Conservation (phyloP, 2,888 invertebrate species). For the Taenaris catops region DNA sequence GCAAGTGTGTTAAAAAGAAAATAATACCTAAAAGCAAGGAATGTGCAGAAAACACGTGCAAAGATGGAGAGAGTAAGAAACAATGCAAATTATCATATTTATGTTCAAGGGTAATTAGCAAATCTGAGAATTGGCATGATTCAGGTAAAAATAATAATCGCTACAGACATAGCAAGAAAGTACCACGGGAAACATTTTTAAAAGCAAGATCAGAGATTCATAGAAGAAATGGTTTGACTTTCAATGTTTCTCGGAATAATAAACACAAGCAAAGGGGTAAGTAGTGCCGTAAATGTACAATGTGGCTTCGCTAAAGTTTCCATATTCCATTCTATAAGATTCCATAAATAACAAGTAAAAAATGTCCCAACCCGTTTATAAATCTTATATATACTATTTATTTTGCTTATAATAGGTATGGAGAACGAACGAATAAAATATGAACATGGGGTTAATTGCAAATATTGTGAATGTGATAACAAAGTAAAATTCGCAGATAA, state of each 20-base stretch:
- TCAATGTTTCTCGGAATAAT: slow-evolving; percentile 1
- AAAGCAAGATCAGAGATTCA: slow-evolving; percentile 4
- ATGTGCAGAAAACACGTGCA: slow-evolving; percentile 23
- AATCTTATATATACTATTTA: too few relatives aligned
- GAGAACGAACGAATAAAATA: too few relatives aligned
- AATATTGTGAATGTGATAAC: too few relatives aligned
- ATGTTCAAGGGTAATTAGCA: slow-evolving; percentile 22
- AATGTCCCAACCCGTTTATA: too few relatives aligned
- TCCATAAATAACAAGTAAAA: too few relatives aligned
- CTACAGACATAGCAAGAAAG: background rate
- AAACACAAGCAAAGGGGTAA: slow-evolving; percentile 3
- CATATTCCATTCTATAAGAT: too few relatives aligned
- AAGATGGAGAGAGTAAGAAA: slow-evolving; percentile 1
- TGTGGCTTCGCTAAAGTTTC: too few relatives aligned
- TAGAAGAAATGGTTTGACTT: slow-evolving; percentile 4
- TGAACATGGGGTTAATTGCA: too few relatives aligned
- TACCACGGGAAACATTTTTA: background rate
- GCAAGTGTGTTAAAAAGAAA: slow-evolving; percentile 26
- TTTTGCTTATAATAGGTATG: too few relatives aligned
- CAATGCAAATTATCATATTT: slow-evolving; percentile 16
- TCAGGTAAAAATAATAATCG: slow-evolving; percentile 2
- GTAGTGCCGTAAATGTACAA: too few relatives aligned
- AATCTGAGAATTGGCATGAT: slow-evolving; percentile 16
- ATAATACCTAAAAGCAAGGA: slow-evolving; percentile 16
- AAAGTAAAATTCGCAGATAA: too few relatives aligned